Evolutionary conservation across 2,113 vertebrate genomes (phyloP).

Genomic region (Apteryx owenii): DNA sequence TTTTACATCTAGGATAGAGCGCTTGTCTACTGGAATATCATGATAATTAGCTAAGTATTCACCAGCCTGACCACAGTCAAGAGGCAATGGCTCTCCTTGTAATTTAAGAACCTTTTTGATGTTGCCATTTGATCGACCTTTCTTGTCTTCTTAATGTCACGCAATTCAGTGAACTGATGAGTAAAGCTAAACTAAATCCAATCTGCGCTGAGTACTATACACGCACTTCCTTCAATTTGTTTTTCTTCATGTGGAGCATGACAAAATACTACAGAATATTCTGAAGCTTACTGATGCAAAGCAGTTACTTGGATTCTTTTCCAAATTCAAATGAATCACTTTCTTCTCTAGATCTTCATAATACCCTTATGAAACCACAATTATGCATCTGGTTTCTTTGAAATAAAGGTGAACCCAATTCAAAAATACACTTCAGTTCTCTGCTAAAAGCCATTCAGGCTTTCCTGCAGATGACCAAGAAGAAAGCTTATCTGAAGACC

Average conservation of each 20-base stretch:
- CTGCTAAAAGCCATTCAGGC: neutral
- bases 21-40: neutral
- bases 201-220: neutral
- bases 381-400: neutral
- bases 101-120: conserved; percentile 47
- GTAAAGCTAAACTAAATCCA: conserved; percentile 66
- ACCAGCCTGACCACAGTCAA: neutral
- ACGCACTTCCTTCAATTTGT: neutral
- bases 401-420: neutral
- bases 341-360: conserved; percentile 13
- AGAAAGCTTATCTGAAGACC: neutral
- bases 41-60: neutral
- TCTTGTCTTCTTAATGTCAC: conserved; percentile 64
- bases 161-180: conserved; percentile 56
- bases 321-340: conserved; percentile 20
- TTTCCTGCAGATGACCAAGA: neutral
- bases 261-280: conserved; percentile 4
- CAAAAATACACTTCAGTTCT: neutral
- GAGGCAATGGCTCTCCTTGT: neutral
- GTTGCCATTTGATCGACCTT: conserved; percentile 65
- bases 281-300: conserved; percentile 46
- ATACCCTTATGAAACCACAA: neutral
- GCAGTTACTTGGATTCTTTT: neutral
- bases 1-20: neutral
- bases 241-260: conserved; percentile 17